These are phyloP conservation scores for Nannobrachium achirus DNA, from an alignment of 2,113 vertebrate species.

Conservation along the genomic window DNA sequence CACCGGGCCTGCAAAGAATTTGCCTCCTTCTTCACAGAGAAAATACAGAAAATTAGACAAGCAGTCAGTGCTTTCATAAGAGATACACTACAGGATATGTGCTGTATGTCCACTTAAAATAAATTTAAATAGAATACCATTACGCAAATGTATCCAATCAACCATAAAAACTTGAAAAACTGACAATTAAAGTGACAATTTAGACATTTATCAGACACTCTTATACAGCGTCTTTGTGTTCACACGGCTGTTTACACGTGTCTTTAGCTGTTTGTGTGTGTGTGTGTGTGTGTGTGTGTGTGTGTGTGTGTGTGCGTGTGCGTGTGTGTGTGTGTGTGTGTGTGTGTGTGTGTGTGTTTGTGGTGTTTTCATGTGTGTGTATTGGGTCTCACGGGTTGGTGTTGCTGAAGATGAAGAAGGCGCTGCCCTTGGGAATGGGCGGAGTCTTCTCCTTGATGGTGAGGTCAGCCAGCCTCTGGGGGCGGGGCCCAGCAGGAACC, in stretches of 20 bases:
- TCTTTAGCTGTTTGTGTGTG: background rate
- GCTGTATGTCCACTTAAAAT: too few species aligned
- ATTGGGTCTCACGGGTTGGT: constrained; percentile 94
- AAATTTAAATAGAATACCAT: too few species aligned
- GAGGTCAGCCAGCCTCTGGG: constrained; percentile 90
- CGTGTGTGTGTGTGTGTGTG: background rate
- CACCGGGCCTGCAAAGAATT: too few species aligned
- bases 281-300: constrained; percentile 4
- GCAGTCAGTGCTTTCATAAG: too few species aligned
- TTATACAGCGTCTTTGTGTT: too few species aligned
- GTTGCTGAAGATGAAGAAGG: constrained; percentile 98
- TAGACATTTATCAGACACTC: too few species aligned
- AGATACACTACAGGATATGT: too few species aligned
- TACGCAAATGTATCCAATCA: too few species aligned
- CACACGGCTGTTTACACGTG: background rate
- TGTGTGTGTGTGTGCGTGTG: background rate
- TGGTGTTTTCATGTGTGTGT: background rate
- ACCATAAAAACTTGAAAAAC: too few species aligned
- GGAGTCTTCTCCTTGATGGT: constrained; percentile 94
- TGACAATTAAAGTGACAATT: too few species aligned
- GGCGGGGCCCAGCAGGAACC: constrained; percentile 86
- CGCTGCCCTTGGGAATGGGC: constrained; percentile 93
- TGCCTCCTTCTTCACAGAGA: too few species aligned
- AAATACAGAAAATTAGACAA: too few species aligned
- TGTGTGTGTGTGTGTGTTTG: background rate